A percentile compares a stretch with the other conserved stretches of the same genome.
Evolutionary conservation across 1,140 invertebrate genomes (phyloP).

Genomic region (Plutomurus gul): DNA sequence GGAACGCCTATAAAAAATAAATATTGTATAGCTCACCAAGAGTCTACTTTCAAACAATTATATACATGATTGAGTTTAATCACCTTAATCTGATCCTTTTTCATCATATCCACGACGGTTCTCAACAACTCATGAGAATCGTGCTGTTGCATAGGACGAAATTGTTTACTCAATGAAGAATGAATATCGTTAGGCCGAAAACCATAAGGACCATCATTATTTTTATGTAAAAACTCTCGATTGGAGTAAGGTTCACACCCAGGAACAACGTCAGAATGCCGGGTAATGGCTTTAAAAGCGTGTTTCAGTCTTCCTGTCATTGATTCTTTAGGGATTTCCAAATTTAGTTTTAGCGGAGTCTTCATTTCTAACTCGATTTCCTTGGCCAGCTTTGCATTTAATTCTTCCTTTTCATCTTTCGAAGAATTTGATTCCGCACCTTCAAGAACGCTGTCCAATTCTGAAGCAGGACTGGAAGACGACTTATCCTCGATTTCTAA

Average conservation of each 20-base stretch:
- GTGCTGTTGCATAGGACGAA: constrained; percentile 92
- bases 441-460: constrained; percentile 37
- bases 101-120: constrained; percentile 51
- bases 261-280: constrained; percentile 28
- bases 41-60: neutral
- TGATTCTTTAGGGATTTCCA: constrained; percentile 45
- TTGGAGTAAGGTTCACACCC: constrained; percentile 69
- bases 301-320: constrained; percentile 46
- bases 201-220: constrained; percentile 56
- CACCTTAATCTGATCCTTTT: constrained; percentile 52
- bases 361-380: neutral
- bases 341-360: constrained; percentile 33
- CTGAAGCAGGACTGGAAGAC: constrained; percentile 29
- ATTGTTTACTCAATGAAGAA: constrained; percentile 69
- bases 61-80: neutral
- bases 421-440: constrained; percentile 16
- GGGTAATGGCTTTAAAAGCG: constrained; percentile 44
- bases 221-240: constrained; percentile 67
- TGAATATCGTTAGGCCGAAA: constrained; percentile 57
- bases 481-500: constrained; percentile 4
- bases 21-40: no score
- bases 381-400: neutral
- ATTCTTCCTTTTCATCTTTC: neutral
- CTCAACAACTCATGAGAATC: constrained; percentile 93
- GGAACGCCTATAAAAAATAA: constrained; percentile 69